Base-by-base conservation (phyloP, 1,140 invertebrate genomes). In the Diachasmimorpha longicaudata region DNA sequence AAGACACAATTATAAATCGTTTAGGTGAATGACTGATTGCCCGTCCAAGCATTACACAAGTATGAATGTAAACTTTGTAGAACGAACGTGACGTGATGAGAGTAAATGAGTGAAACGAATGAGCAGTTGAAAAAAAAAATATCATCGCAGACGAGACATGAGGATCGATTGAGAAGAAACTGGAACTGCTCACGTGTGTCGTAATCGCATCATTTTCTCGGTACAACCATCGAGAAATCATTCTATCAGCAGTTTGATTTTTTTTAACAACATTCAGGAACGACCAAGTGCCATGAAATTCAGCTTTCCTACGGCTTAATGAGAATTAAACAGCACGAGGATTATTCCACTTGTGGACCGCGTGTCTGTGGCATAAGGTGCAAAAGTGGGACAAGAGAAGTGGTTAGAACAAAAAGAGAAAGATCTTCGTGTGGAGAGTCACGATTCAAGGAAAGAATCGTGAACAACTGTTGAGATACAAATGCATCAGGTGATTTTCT, bases 351-450 rank as follows among this genome's bases (percentile, higher is more conserved):
- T 66, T 66, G 58, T 68, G 66, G 66, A 68, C 36, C 58, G 58
- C 23, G 23, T 25, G 70, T 14, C 25, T 55, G 19, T 73, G 55
- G 71, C 37, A 42, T 73, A 44, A 74, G 39, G 66, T 23, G 42
- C 36, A 67, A 67, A 74, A 74, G 58, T 74, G 72, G 72, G 42
- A 74, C 72, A 46, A 63, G 52, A 39, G 31, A 63, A 68, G 66
- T 68, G 23, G 63, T 67, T 44, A 46, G 52, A 73, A 44, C 36
- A 44, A 74, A 58, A 67, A 44, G 72, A 74, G 72, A 68, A 68
- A 63, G 55, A 74, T 67, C 16, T 25, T 68, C 36, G 25, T 39
- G 25, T 16, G 21, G 21, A 72, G 48, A 67, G 72, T 74, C 72
- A 67, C 58, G 72, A 67, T 46, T 74, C 67, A 14, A 39, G 13